Base-by-base conservation (phyloP, 2,797 vertebrate genomes). In the Remorina albescens region DNA sequence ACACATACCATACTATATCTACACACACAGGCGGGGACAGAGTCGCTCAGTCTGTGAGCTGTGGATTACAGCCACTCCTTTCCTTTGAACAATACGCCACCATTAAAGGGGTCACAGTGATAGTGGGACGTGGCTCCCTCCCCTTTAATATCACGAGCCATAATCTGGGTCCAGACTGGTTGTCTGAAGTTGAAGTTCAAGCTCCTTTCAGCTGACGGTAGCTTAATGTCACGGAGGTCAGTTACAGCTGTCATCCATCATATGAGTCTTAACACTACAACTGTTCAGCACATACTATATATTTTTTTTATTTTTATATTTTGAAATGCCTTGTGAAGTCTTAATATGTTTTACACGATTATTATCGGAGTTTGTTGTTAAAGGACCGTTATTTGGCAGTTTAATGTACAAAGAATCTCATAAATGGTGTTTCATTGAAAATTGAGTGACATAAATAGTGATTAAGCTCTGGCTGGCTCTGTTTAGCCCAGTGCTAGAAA, bases 391-490 rank as follows among this genome's bases (percentile, higher is more conserved):
- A 53, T 64, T 82, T 83, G 85, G 77, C 69, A 81, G 37, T 34
- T 63, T 30, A 30, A 37, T 62, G 53, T 70, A 73, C 61, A 76
- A 71, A 77, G 79, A 84, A 76, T 81, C 73, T 77, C 60, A 86
- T 74, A 85, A 89, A 88, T 85, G 83, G 82, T 73, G 62, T 80
- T 90, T 76, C 71, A 61, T 76, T 85, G 74, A 84, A 90, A 86
- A 86, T 30, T 83, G 87, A 91, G 72, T 90, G 91, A 88, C 90
- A 90, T 86, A 87, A 89, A 92, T 88, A 74, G 85, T 86, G 85
- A 92, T 89, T 81, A 83, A 71, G 72, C 64, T 55, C 60, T 83
- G 67, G 66, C 88, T 85, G 85, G 85, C 66, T 85, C 86, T 77
- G 83, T 78, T 87, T 79, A 80, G 78, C 41, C 37, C 66, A 10